Conservation (phyloP, 2,113 vertebrate genomes). For the Carassius carassius region DNA sequence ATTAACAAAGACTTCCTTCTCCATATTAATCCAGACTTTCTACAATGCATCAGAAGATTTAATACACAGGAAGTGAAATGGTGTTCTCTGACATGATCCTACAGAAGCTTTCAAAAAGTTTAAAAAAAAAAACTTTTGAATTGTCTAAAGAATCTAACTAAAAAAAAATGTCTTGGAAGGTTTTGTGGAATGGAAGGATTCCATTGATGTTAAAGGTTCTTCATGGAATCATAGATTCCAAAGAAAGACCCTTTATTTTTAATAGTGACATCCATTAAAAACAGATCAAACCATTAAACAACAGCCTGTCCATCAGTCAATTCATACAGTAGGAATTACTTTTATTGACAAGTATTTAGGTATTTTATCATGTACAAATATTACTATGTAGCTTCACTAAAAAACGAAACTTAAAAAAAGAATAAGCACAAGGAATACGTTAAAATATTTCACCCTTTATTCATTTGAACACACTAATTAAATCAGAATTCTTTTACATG, state of each 20-base stretch:
- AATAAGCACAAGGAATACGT: background rate
- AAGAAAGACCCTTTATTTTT: background rate
- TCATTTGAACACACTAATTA: conserved; percentile 31
- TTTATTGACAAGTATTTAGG: background rate
- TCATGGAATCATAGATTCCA: too few species aligned
- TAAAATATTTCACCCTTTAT: conserved; percentile 30
- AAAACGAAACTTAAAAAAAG: background rate
- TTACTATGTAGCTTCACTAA: background rate
- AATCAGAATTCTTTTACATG: conserved; percentile 8
- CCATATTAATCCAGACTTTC: background rate
- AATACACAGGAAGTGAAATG: background rate
- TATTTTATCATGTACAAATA: background rate
- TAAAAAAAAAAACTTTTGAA: background rate
- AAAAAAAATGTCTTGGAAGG: too few species aligned
- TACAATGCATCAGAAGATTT: background rate
- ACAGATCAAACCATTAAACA: background rate
- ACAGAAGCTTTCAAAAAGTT: background rate
- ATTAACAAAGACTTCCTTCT: background rate
- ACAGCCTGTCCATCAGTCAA: background rate
- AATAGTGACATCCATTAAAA: background rate
- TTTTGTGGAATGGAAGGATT: too few species aligned
- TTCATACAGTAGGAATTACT: background rate
- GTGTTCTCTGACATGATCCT: background rate
- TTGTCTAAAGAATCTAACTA: background rate
- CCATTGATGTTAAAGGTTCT: too few species aligned